Base-by-base conservation (phyloP, 2,797 vertebrate genomes). In the Podargus strigoides region DNA sequence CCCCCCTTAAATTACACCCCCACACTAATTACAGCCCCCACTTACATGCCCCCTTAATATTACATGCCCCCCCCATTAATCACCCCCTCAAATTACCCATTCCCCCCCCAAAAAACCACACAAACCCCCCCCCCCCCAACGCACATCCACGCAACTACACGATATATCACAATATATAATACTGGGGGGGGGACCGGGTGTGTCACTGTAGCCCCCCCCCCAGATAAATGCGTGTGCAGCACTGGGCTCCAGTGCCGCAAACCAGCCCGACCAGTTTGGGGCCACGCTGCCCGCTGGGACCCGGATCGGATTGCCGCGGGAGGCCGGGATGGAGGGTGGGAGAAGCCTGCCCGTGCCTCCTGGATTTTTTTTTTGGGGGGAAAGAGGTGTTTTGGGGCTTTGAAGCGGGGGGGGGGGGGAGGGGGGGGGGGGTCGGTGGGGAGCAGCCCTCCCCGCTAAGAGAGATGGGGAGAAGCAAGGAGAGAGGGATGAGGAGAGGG, bases 231-330 rank as follows among this genome's bases (percentile, higher is more conserved):
- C 8, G 7, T 24, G 23, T 44, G 60, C 72, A 60, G 89, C 58
- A 27, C 77, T 18, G 77, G 73, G 30, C 79, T 77, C 80, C 59
- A 78, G 78, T 30, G 55, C 49, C 2, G 13, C 68, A 93, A 94
- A 94, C 93, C 93, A 91, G 93, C 55, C 72, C 12, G 76, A 89
- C 91, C 97, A 97, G 97, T 96, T 93, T 93, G 87, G 88, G 91
- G 89, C 93, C 90, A 6, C 46, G 89, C 67, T 67, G 91, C 81
- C 82, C 34, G 60, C 67, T 89, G 93, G 93, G 85, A 85, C 49
- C n/a, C 11, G 74, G 64, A 94, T 91, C 89, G 28, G 73, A 63
- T 93, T 87, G 82, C 87, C 8, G 28, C n/a, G n/a, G n/a, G n/a
- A n/a, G n/a, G n/a, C 36, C 2, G 30, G 78, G 64, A 41, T 26